phyloP scores from a whole-genome alignment of 2,797 vertebrate species.

The Syncerus caffer region DNA sequence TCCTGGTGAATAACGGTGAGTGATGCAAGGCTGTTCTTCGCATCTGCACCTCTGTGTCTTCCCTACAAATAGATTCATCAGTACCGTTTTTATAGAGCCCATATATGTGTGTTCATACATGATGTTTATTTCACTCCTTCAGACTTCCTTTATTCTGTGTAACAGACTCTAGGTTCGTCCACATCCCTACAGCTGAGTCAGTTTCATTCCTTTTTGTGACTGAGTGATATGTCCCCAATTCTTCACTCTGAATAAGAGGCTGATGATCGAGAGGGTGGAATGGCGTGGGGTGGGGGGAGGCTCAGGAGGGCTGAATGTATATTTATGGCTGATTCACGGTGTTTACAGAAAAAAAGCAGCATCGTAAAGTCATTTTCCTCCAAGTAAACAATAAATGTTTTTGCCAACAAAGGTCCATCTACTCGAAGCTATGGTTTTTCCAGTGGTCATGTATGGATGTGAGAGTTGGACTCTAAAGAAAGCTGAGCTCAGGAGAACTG shows the following conservation, averaged over 20 bases:
- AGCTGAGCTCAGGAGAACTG: accelerated
- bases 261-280: not conserved
- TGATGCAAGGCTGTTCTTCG: not conserved
- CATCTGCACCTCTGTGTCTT: accelerated
- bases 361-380: not conserved
- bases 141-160: not conserved
- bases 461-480: not conserved
- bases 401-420: not conserved
- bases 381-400: not conserved
- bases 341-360: not conserved
- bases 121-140: not conserved
- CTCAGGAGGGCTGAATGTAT: not conserved
- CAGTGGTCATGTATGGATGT: not conserved
- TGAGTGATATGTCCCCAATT: not conserved
- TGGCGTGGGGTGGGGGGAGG: accelerated
- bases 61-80: not conserved
- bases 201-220: not conserved
- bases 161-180: not conserved
- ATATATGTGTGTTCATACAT: not conserved
- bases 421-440: not conserved
- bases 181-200: accelerated
- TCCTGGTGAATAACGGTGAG: constrained; percentile 95
- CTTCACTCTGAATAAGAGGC: not conserved
- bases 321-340: not conserved
- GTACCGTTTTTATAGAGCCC: not conserved